A percentile compares a stretch with the other conserved stretches of the same genome.
Evolutionary conservation across 2,113 vertebrate genomes (phyloP).

Genomic region (Zosterops borbonicus): DNA sequence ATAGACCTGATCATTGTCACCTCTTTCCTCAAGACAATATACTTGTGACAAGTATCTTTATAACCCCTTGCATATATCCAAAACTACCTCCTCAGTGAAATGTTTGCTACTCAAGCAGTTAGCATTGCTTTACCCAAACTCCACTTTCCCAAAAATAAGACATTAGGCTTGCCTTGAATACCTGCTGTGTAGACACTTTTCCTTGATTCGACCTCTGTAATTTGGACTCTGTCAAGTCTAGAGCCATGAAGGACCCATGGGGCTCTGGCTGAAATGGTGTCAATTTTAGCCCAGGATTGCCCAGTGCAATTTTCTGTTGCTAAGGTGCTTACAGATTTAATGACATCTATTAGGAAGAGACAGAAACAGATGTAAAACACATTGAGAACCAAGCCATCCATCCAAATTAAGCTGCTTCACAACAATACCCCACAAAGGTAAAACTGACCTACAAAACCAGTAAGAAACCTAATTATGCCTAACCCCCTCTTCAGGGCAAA

Average conservation of each 20-base stretch:
- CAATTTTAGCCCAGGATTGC: conserved; percentile 70
- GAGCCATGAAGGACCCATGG: conserved; percentile 80
- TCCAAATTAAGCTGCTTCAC: background rate
- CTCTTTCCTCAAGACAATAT: background rate
- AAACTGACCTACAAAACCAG: background rate
- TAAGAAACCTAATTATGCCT: background rate
- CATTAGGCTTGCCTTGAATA: conserved; percentile 5
- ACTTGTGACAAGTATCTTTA: background rate
- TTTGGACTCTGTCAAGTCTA: conserved; percentile 58
- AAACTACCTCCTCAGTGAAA: background rate
- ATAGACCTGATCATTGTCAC: background rate
- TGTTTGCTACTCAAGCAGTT: background rate
- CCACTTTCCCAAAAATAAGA: background rate
- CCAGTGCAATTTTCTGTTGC: background rate
- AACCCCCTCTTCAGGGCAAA: background rate
- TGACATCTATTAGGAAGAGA: conserved; percentile 75
- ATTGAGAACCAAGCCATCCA: background rate
- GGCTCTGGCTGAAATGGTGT: conserved; percentile 6
- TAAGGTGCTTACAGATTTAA: conserved; percentile 70
- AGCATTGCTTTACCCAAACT: background rate
- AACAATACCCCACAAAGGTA: background rate
- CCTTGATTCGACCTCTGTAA: conserved; percentile 78
- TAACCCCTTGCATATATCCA: too few relatives aligned
- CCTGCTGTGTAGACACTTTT: conserved; percentile 71
- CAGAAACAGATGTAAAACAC: background rate